Base-by-base conservation (phyloP, 2,797 vertebrate genomes). In the Otus scops region DNA sequence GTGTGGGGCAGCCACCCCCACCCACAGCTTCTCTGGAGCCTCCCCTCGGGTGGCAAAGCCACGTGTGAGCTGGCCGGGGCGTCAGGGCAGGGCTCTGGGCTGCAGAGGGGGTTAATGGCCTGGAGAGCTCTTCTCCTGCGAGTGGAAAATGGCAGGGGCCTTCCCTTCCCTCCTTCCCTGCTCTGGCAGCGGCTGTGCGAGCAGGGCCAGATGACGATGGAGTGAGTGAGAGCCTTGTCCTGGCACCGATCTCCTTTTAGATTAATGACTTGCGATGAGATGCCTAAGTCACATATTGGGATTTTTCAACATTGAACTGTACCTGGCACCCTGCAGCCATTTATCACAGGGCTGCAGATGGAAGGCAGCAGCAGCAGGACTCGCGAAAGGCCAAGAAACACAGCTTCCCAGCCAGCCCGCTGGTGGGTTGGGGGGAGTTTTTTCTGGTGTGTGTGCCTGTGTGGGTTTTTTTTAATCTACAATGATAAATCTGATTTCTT, bases 291-390 rank as follows among this genome's bases (percentile, higher is more conserved):
- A 89, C 96, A 94, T 47, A 91, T 85, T 70, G 94, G 95, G 95
- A 90, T 96, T 96, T 96, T 95, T 91, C 94, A 83, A 8, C 45
- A 26, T 10, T 92, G 96, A 96, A 82, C 93, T 91, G 93, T 95
- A 95, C 93, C 96, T 96, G 96, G 96, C 96, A 82, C 96, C 95
- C 94, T 24, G 77, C 77, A 34, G 95, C 95, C 95, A 91, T 97
- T 94, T 89, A 95, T 97, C 96, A 95, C 67, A 4, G 18, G 92
- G 86, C 94, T 96, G 95, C 95, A 93, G 95, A 97, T 94, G 95
- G 95, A 48, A 96, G 93, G 95, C 93, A 53, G 87, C 89, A 32
- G 87, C 95, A 81, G 96, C 93, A 85, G 89, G 85, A n/a, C 82
- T 81, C 36, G 88, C 4, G 1, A 63, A 69, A 47, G 96, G 96